These are phyloP conservation scores for Drosophila fuyamai DNA, from an alignment of 1,140 invertebrate species.

Conservation along the genomic window DNA sequence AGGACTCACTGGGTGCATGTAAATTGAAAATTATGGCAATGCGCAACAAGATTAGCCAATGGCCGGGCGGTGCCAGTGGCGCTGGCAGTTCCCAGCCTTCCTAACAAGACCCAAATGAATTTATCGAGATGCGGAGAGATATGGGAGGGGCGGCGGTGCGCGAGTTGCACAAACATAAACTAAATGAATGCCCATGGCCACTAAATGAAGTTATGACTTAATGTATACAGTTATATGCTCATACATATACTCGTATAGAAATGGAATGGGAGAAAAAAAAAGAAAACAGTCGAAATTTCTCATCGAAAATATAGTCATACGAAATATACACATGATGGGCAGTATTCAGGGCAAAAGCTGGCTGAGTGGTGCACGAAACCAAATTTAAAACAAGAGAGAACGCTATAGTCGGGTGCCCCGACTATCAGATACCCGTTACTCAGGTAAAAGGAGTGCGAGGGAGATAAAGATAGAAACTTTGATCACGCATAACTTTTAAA, in stretches of 20 bases:
- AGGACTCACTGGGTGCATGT: slow-evolving; percentile 59
- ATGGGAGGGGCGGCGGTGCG: slow-evolving; percentile 2
- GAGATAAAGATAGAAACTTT: too few relatives aligned
- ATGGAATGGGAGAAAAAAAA: neutral
- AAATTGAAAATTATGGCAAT: slow-evolving; percentile 84
- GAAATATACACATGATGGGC: slow-evolving; percentile 6
- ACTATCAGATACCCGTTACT: too few relatives aligned
- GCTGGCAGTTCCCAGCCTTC: slow-evolving; percentile 12
- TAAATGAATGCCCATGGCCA: slow-evolving; percentile 66
- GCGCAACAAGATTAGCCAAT: slow-evolving; percentile 80
- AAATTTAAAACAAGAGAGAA: too few relatives aligned
- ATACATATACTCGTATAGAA: neutral
- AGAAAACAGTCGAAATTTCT: slow-evolving; percentile 4
- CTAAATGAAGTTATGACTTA: slow-evolving; percentile 77
- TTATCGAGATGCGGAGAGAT: slow-evolving; percentile 47
- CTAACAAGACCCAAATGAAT: slow-evolving; percentile 59
- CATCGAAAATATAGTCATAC: slow-evolving; percentile 11
- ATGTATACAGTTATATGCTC: slow-evolving; percentile 46
- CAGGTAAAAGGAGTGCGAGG: too few relatives aligned
- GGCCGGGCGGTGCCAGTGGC: slow-evolving; percentile 20
- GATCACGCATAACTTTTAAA: too few relatives aligned
- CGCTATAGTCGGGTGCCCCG: too few relatives aligned
- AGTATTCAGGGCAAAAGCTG: neutral
- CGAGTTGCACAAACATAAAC: slow-evolving; percentile 58
- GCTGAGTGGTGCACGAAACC: too few relatives aligned